Evolutionary conservation across 1,140 invertebrate genomes (phyloP), one percentile per base, ranked within the genome.

Genomic region (Eriocheir sinensis): DNA sequence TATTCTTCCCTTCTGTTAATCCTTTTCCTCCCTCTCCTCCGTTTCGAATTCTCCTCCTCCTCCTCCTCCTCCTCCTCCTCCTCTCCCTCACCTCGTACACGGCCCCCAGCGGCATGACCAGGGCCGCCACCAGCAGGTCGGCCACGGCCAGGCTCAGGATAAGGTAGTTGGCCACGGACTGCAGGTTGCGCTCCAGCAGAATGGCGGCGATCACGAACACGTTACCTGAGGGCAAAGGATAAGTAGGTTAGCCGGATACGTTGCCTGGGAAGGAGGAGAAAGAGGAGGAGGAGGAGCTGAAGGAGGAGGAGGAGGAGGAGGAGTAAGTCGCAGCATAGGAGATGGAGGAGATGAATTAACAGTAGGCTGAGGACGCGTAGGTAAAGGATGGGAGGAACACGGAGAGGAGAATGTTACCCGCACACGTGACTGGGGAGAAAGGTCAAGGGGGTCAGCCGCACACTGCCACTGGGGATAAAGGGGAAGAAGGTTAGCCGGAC

Each of bases 161-260:
- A 95, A 99, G 97, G 97, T 98, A 98, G 96, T 99, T 99, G 53
- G 98, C 98, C 8, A 98, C 98, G 96, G 97, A 98, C 96, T 98
- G 98, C 44, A 99, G 97, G 96, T 99, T 98, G 91, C 98, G 97
- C 96, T 99, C 99, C 83, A 99, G 97, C 40, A 99, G 97, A 96
- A 99, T 99, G 48, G 99, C 99, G n/a, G 98, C 98, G 97, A 99
- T 99, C 89, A 99, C 99, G 97, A 99, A 99, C 30, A 99, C 98
- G 96, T 99, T 99, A 36, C 99, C 99, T 98, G 97, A 27, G 91
- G 38, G 3, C 34, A 0, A 0, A 12, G 34, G n/a, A 21, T 32
- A 27, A 9, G 21, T 9, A 34, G 48, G 60, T 40, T 38, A 41
- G 30, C 27, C 2, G 32, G 6, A 27, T 32, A 27, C 21, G 17